These are phyloP conservation scores for Cyclopterus lumpus DNA, from an alignment of 2,797 vertebrate genomes.

Conservation along the genomic window DNA sequence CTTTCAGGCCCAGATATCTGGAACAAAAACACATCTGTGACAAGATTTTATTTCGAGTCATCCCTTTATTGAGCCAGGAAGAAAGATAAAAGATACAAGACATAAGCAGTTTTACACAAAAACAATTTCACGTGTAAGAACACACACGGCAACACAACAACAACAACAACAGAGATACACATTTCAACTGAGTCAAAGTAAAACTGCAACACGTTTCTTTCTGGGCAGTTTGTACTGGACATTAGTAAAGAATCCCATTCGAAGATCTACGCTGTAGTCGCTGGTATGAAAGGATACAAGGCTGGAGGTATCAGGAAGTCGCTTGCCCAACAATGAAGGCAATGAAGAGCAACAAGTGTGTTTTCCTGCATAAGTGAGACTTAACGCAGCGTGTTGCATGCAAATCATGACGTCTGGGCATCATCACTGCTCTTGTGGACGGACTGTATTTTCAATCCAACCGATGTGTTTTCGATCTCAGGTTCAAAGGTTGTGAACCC, in stretches of 20 bases:
- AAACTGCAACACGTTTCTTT: background rate
- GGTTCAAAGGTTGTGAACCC: slow-evolving; percentile 83
- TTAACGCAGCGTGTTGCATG: background rate
- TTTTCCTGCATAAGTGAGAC: background rate
- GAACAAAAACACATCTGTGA: background rate
- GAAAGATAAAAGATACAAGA: background rate
- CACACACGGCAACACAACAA: background rate
- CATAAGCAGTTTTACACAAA: background rate
- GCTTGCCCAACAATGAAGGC: background rate
- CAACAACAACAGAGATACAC: too few species aligned
- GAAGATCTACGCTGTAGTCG: background rate
- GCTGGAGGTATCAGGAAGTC: background rate
- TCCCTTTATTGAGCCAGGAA: background rate
- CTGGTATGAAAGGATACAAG: background rate
- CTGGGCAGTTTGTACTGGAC: background rate
- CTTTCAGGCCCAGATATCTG: background rate
- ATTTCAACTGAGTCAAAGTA: too few species aligned
- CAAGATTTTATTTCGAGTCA: background rate
- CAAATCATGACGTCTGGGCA: background rate
- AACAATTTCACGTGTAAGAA: background rate
- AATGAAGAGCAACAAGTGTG: background rate
- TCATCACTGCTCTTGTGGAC: background rate
- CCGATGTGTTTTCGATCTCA: slow-evolving; percentile 41
- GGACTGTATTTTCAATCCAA: background rate
- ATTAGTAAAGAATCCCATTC: background rate